These are phyloP conservation scores for Urocynchramus pylzowi DNA, from an alignment of 2,113 vertebrate species.

Conservation along the genomic window DNA sequence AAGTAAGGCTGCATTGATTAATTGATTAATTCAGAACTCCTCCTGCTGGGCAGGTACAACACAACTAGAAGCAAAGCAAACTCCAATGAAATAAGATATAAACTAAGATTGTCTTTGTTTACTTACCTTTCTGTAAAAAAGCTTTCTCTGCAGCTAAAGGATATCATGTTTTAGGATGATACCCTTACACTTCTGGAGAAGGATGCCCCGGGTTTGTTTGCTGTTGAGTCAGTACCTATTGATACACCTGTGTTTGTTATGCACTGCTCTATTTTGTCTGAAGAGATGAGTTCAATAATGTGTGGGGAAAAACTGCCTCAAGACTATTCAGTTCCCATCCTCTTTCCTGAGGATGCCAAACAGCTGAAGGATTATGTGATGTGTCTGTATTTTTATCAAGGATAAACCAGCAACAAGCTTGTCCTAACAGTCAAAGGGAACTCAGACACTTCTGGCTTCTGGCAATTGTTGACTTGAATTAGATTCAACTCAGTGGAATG, in stretches of 20 bases:
- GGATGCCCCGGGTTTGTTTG: neutral
- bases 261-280: neutral
- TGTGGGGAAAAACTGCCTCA: neutral
- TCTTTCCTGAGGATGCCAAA: neutral
- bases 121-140: neutral
- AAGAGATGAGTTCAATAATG: neutral
- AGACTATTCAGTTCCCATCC: neutral
- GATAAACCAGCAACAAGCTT: neutral
- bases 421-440: neutral
- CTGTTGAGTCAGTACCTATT: neutral
- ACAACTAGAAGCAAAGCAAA: neutral
- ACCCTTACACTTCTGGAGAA: neutral
- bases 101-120: neutral
- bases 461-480: neutral
- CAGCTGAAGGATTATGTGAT: neutral
- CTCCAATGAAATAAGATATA: neutral
- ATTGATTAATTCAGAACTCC: neutral
- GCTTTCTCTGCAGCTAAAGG: neutral
- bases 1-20: neutral
- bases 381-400: neutral
- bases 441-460: neutral
- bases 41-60: neutral
- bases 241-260: neutral
- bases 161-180: neutral
- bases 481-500: neutral